Percentiles rank a stretch among this genome's conserved stretches.
Evolutionary conservation across 2,113 vertebrate species (phyloP).

Genomic region (Entelurus aequoreus): DNA sequence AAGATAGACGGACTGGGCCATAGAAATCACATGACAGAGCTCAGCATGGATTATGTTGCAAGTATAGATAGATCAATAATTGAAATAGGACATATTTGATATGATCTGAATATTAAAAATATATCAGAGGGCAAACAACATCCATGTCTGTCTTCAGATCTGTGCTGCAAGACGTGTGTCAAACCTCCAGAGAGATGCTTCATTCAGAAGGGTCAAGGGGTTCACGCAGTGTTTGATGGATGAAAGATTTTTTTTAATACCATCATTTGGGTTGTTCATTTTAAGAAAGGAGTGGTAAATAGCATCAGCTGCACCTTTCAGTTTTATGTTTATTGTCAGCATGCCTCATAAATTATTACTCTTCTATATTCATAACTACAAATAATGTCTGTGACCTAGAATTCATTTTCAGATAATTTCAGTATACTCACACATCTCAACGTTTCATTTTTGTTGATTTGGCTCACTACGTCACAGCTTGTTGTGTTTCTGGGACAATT

Average conservation of each 20-base stretch:
- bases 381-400: slow-evolving; percentile 53
- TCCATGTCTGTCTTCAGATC: slow-evolving; percentile 63
- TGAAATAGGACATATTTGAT: slow-evolving; percentile 64
- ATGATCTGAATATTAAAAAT: slow-evolving; percentile 71
- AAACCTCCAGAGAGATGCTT: slow-evolving; percentile 65
- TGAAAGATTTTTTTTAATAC: slow-evolving; percentile 35
- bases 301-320: slow-evolving; percentile 50
- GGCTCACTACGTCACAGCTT: slow-evolving; percentile 36
- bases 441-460: slow-evolving; percentile 22
- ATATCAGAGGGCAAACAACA: slow-evolving; percentile 70
- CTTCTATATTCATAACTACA: slow-evolving; percentile 52
- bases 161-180: slow-evolving; percentile 65
- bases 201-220: slow-evolving; percentile 65
- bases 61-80: slow-evolving; percentile 68
- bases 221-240: slow-evolving; percentile 58
- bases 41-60: slow-evolving; percentile 59
- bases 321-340: slow-evolving; percentile 50
- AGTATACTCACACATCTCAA: slow-evolving; percentile 21
- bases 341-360: slow-evolving; percentile 43
- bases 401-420: slow-evolving; percentile 39
- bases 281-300: slow-evolving; percentile 29
- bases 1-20: slow-evolving; percentile 41
- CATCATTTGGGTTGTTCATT: slow-evolving; percentile 40
- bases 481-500: slow-evolving; percentile 46
- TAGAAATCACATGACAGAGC: slow-evolving; percentile 50